Evolutionary conservation across 2,888 invertebrate species (phyloP), one percentile per base, ranked within the genome.

Genomic region (Tholera decimalis): DNA sequence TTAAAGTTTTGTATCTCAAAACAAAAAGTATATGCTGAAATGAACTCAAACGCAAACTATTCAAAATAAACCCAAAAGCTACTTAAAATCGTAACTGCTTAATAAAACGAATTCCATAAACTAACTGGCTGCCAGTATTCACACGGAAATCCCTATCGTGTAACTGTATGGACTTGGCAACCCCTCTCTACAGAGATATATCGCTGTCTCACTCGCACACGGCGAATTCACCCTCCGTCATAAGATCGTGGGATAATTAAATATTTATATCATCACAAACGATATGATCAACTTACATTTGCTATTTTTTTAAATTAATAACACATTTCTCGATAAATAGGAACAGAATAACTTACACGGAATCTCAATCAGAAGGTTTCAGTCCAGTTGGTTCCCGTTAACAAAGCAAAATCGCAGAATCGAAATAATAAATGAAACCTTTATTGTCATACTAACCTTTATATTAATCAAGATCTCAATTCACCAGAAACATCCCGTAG

Each of bases 201-300:
- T 85, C 62, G 82, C 89, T 82, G 79, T 94, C 94, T 89, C 91
- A 83, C 88, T 94, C 89, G 76, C 86, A 64, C 92, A 83, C 84
- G 76, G 85, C 82, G 82, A 88, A 90, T 64, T 77, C 79, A 89
- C 94, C 93, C 93, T 91, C 86, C 83, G 81, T 85, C 85, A 89
- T 85, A 83, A 87, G 82, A 91, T 90, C 92, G 91, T 93, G 92
- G 90, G 91, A 93, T 93, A 93, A 94, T 95, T 94, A 94, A 94
- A 94, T 93, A 94, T 94, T 93, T 93, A 94, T 92, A 82, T 89
- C 89, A 90, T 91, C 87, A 85, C 86, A 87, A 83, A 87, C 84
- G 80, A 79, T 73, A 83, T 67, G 60, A 79, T 69, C 30, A 63
- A 77, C 50, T 75, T 70, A 79, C 62, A 55, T 79, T 44, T 57